A percentile compares a stretch with the other conserved stretches of the same genome.
These are phyloP conservation scores for Bungarus multicinctus DNA, from an alignment of 2,113 vertebrate species.

Conservation along the genomic window DNA sequence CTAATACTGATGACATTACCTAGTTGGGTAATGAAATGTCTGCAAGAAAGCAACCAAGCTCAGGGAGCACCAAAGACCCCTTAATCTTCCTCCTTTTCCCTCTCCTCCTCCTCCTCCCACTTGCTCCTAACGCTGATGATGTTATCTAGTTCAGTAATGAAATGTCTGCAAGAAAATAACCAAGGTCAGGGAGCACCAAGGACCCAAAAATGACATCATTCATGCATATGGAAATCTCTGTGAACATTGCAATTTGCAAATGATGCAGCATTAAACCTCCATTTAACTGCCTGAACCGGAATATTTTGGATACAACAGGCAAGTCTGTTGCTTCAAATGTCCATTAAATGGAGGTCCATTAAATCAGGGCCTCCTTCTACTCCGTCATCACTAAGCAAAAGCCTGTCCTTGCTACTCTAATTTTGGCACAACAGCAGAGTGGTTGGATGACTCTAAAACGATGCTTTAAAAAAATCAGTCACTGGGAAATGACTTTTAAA, in stretches of 20 bases:
- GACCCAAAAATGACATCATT: not conserved
- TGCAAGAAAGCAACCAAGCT: no score
- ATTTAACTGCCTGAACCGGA: not conserved
- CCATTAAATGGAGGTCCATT: not conserved
- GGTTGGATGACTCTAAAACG: not conserved
- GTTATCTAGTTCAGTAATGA: no score
- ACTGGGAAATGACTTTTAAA: not conserved
- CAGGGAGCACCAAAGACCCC: no score
- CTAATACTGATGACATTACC: no score
- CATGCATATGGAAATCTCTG: not conserved
- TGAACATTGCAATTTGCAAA: not conserved
- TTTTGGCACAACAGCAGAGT: not conserved
- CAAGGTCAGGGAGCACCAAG: no score
- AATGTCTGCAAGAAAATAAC: no score
- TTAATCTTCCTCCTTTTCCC: no score
- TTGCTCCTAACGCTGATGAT: no score
- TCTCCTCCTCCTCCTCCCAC: no score
- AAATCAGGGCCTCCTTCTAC: not conserved
- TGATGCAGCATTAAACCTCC: not conserved
- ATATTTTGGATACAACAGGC: not conserved
- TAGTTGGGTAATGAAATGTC: no score
- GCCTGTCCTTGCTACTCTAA: not conserved
- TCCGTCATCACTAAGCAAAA: not conserved
- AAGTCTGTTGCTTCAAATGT: not conserved
- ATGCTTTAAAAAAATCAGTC: not conserved